These are phyloP conservation scores for Pogona vitticeps DNA, from an alignment of 2,113 vertebrate genomes.

Conservation along the genomic window DNA sequence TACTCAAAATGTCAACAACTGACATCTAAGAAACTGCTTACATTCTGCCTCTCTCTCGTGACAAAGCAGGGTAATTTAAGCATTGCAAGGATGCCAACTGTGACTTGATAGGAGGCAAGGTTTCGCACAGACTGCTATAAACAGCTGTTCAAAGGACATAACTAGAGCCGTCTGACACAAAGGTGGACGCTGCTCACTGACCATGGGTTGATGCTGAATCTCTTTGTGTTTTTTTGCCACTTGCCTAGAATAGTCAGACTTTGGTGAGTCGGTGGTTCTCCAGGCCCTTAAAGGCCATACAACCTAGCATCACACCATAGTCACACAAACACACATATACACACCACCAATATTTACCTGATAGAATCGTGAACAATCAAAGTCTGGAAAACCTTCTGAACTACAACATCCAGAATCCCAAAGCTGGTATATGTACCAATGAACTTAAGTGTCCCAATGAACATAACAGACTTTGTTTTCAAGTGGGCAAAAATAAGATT, in stretches of 20 bases:
- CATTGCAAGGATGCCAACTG: slow-evolving; percentile 24
- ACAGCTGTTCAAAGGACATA: not conserved
- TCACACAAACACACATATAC: too few relatives aligned
- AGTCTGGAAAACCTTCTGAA: not conserved
- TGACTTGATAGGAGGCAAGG: not conserved
- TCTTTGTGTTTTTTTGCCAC: not conserved
- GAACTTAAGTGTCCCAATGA: not conserved
- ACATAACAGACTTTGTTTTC: not conserved
- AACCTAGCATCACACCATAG: too few relatives aligned
- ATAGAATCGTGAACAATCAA: not conserved
- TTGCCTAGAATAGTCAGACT: not conserved
- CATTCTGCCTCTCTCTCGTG: not conserved
- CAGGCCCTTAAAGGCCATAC: not conserved
- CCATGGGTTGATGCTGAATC: not conserved
- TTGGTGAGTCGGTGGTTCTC: not conserved
- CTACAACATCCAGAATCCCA: not conserved
- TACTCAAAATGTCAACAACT: slow-evolving; percentile 1
- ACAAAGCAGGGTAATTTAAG: not conserved
- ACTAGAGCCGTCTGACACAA: not conserved
- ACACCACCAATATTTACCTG: too few relatives aligned
- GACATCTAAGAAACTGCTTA: slow-evolving; percentile 15
- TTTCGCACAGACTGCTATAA: not conserved
- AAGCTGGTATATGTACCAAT: too few relatives aligned
- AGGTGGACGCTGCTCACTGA: not conserved
- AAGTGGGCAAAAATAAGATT: not conserved